Base-by-base conservation (phyloP, 1,140 invertebrate species). In the Chlorops oryzae region DNA sequence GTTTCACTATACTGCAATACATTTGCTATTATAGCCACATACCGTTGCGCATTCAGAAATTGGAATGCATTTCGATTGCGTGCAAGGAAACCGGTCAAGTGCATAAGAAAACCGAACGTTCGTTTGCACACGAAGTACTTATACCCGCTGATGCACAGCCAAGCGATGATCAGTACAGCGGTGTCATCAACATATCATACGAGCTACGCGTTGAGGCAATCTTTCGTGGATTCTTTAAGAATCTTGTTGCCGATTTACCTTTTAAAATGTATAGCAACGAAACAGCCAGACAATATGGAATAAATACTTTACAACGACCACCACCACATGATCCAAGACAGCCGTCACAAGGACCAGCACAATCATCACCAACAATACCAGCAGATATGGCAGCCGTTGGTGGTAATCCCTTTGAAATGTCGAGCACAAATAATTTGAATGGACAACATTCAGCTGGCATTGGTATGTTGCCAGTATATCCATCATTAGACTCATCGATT, bases 201-300 rank as follows among this genome's bases (percentile, higher is more conserved):
- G 63, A 70, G 38, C 47, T 70, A 27, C 58, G 64, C 3, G 62
- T 71, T 12, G 68, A 71, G 46, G 68, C 64, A 3, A 64, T 71
- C n/a, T 24, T 71, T 28, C 54, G 63, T 2, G 68, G 67, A 5
- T 68, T 71, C 46, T 71, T 70, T 39, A 71, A 71, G 47, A 71
- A 71, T 56, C 34, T 71, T 41, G 56, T 66, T 40, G 52, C 67
- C 6, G 63, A 65, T 50, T 56, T 71, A 32, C 68, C 67, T 9
- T 61, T 71, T 37, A 65, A 61, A 45, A 60, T 70, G 4, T 68
- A 65, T 24, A 65, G 63, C 2, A 57, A 59, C 55, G 66, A 65
- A 45, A 45, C 48, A 5, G 54, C 57, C 3, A 42, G 47, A 3
- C 25, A 59, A 3, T 32, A 55, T 39, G 35, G 44, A 15, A 59